These are phyloP conservation scores for Cyclina sinensis DNA, from an alignment of 1,140 invertebrate species.

Conservation along the genomic window DNA sequence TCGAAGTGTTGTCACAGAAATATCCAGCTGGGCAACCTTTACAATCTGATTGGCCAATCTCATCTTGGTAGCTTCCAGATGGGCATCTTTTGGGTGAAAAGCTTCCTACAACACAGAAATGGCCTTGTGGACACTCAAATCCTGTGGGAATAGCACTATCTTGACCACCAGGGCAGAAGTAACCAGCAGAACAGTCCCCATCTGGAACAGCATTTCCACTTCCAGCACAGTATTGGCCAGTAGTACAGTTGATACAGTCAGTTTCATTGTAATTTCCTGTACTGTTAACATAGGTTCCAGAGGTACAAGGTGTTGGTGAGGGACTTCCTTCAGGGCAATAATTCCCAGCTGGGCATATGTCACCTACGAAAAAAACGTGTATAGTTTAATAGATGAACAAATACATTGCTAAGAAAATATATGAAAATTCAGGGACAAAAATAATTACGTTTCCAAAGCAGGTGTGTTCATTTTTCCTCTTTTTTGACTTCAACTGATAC, in stretches of 20 bases:
- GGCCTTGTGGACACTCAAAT: constrained; percentile 82
- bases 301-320: constrained; percentile 76
- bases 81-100: constrained; percentile 74
- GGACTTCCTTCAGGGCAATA: constrained; percentile 80
- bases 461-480: too few species aligned
- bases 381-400: too few species aligned
- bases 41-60: constrained; percentile 77
- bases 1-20: constrained; percentile 81
- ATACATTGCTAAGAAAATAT: too few species aligned
- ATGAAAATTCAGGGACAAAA: too few species aligned
- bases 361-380: constrained; percentile 72
- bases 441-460: too few species aligned
- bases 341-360: constrained; percentile 82
- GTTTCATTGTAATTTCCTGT: constrained; percentile 79
- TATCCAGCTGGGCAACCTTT: constrained; percentile 82
- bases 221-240: constrained; percentile 82
- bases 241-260: constrained; percentile 80
- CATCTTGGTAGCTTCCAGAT: constrained; percentile 82
- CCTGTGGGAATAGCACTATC: constrained; percentile 72
- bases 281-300: constrained; percentile 80
- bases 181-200: constrained; percentile 80
- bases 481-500: too few species aligned
- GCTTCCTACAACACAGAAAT: constrained; percentile 82
- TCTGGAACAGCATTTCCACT: constrained; percentile 78
- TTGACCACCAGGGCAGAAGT: constrained; percentile 84